Percentiles rank a stretch among this genome's conserved stretches.
Evolutionary conservation across 2,113 vertebrate species (phyloP).

Genomic region (Perccottus glenii): DNA sequence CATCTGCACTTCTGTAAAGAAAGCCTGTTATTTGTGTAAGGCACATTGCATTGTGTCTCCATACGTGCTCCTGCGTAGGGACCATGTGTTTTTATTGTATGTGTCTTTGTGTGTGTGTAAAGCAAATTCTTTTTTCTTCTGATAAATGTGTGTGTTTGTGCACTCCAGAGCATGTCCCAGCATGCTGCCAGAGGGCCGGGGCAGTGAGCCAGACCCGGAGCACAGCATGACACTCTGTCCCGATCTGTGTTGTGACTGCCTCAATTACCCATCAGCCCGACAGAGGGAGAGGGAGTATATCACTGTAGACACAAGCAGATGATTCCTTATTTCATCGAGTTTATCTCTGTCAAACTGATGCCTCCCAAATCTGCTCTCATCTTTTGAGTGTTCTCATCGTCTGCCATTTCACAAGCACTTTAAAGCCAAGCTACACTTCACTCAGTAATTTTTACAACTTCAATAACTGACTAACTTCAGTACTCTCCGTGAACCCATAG

Average conservation of each 20-base stretch:
- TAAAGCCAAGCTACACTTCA: conserved; percentile 17
- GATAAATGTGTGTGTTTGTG: conserved; percentile 22
- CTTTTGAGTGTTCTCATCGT: conserved; percentile 26
- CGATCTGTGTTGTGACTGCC: conserved; percentile 77
- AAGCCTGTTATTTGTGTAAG: conserved; percentile 30
- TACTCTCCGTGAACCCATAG: too few relatives aligned
- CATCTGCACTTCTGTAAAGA: conserved; percentile 29
- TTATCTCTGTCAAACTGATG: conserved; percentile 36
- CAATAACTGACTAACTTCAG: too few relatives aligned
- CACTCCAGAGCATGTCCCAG: conserved; percentile 45
- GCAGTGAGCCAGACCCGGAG: conserved; percentile 58
- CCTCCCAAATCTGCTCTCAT: conserved; percentile 25
- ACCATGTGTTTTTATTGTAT: conserved; percentile 41
- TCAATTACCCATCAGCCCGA: conserved; percentile 76
- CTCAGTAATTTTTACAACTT: too few relatives aligned
- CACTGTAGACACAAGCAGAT: conserved; percentile 3
- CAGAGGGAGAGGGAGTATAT: conserved; percentile 16
- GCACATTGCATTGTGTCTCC: conserved; percentile 10
- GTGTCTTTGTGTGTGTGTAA: conserved; percentile 27
- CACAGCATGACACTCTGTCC: conserved; percentile 64
- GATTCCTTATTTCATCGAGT: conserved; percentile 26
- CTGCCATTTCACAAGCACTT: conserved; percentile 41
- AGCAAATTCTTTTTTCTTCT: conserved; percentile 14
- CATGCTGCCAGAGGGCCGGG: conserved; percentile 59
- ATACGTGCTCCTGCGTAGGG: conserved; percentile 14